Conservation (phyloP, 1,140 invertebrate genomes). For the Tetragnatha versicolor region DNA sequence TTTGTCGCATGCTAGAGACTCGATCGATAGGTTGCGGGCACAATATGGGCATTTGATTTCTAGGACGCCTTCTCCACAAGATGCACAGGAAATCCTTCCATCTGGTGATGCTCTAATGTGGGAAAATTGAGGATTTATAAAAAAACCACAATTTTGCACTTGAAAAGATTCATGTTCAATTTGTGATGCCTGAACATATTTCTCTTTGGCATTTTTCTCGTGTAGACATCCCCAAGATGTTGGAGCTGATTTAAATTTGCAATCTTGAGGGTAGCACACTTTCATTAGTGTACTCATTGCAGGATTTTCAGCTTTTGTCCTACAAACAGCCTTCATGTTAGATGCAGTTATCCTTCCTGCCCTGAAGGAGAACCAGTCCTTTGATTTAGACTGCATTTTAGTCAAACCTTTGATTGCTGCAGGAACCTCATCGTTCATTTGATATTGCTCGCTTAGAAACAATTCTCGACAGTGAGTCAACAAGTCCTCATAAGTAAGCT, state of each 20-base stretch:
- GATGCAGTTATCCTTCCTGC: not conserved
- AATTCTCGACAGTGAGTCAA: too few species aligned
- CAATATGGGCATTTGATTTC: slow-evolving; percentile 62
- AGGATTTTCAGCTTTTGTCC: not conserved
- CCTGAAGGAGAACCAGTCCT: not conserved
- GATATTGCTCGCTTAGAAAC: too few species aligned
- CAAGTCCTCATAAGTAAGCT: too few species aligned
- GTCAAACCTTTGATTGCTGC: not conserved
- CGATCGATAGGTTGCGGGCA: not conserved
- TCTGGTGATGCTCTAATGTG: slow-evolving; percentile 64
- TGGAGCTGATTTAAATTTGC: not conserved
- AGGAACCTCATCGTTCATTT: too few species aligned
- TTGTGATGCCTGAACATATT: not conserved
- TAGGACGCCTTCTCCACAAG: slow-evolving; percentile 54
- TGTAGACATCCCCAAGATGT: not conserved
- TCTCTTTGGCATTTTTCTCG: not conserved
- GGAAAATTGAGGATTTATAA: slow-evolving; percentile 47
- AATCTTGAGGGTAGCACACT: not conserved
- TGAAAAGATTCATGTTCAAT: not conserved
- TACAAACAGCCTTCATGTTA: not conserved
- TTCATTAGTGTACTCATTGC: not conserved
- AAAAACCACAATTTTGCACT: not conserved
- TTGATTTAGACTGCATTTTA: not conserved
- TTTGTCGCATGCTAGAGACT: not conserved
- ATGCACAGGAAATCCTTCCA: slow-evolving; percentile 61